phyloP scores from a whole-genome alignment of 2,113 vertebrate genomes.

The Rhineura floridana region DNA sequence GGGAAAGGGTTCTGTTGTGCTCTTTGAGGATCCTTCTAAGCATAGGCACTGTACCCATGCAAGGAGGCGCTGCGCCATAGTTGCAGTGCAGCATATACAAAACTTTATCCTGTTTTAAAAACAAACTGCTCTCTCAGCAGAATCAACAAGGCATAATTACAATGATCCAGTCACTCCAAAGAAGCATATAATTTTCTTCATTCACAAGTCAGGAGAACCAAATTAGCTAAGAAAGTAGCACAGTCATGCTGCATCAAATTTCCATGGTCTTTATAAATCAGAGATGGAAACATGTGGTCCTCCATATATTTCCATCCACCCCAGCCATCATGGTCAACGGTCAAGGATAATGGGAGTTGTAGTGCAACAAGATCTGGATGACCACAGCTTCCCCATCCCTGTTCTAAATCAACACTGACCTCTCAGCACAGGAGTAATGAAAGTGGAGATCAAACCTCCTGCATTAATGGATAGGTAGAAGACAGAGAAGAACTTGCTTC shows the following conservation, averaged over 20 bases:
- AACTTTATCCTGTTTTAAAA: slow-evolving; percentile 37
- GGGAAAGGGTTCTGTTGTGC: background rate
- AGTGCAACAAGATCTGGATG: background rate
- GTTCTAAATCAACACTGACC: slow-evolving; percentile 77
- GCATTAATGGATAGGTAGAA: slow-evolving; percentile 98
- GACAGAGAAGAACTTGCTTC: slow-evolving; percentile 95
- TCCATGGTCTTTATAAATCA: slow-evolving; percentile 37
- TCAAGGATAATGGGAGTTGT: background rate
- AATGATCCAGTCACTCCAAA: slow-evolving; percentile 34
- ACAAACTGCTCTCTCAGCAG: background rate
- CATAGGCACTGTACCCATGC: background rate
- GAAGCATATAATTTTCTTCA: slow-evolving; percentile 41
- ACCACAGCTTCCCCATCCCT: background rate
- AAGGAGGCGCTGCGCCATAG: slow-evolving; percentile 8
- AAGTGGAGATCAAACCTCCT: slow-evolving; percentile 92
- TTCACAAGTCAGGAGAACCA: slow-evolving; percentile 36
- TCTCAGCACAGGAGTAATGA: slow-evolving; percentile 94
- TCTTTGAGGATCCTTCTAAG: background rate
- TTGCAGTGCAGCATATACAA: slow-evolving; percentile 22
- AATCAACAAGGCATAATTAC: slow-evolving; percentile 47
- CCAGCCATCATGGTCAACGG: background rate
- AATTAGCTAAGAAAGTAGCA: slow-evolving; percentile 27
- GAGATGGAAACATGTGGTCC: background rate
- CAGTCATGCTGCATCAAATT: slow-evolving; percentile 47
- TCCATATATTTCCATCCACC: background rate